Evolutionary conservation across 2,113 vertebrate species (phyloP).

Genomic region (Aphelocoma coerulescens): DNA sequence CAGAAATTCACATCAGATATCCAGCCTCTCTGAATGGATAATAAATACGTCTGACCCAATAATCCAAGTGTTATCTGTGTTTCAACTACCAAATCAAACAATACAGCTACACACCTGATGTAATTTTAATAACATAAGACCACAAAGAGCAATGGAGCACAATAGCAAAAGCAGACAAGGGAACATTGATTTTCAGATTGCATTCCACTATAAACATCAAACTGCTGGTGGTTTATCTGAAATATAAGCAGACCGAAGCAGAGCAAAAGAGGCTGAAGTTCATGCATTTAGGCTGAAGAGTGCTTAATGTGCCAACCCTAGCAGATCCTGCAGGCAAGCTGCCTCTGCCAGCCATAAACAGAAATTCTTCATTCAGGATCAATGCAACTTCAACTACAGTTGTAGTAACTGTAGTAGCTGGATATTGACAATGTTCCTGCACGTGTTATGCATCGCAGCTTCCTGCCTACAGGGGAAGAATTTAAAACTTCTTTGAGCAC

Average conservation of each 20-base stretch:
- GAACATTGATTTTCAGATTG: conserved; percentile 62
- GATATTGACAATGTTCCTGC: neutral
- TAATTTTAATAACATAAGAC: conserved; percentile 67
- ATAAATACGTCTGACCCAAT: conserved; percentile 57
- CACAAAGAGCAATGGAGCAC: conserved; percentile 55
- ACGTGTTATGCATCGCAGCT: neutral
- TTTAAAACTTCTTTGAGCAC: neutral
- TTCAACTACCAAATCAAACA: conserved; percentile 52
- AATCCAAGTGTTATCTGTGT: conserved; percentile 60
- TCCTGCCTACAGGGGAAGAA: neutral
- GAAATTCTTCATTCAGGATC: conserved; percentile 9
- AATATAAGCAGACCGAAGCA: conserved; percentile 24
- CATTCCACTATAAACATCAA: conserved; percentile 46
- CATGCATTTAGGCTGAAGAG: neutral
- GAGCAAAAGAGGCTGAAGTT: conserved; percentile 11
- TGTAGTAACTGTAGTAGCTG: neutral
- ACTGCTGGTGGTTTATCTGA: conserved; percentile 40
- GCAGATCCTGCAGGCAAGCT: neutral
- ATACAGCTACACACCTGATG: conserved; percentile 51
- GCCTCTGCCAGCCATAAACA: neutral
- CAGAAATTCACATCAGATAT: conserved; percentile 67
- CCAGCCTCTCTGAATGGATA: conserved; percentile 54
- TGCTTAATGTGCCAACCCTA: neutral
- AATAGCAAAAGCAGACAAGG: conserved; percentile 36
- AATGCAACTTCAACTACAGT: neutral